Conservation (phyloP, 2,888 invertebrate genomes). For the Anoncus sp. region DNA sequence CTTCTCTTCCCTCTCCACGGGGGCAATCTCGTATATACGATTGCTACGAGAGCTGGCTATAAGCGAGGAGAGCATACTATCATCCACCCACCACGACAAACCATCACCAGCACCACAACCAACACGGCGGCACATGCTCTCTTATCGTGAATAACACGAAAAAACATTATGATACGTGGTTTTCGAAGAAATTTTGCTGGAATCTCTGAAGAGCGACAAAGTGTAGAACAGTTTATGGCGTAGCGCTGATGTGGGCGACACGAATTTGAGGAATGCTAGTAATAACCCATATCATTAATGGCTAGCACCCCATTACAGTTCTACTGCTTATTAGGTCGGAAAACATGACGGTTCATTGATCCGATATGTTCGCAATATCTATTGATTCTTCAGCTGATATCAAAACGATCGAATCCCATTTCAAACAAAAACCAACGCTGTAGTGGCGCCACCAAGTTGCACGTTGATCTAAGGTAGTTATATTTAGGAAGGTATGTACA, state of each 20-base stretch:
- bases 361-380: no score
- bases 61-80: constrained; percentile 41
- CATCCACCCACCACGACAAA: constrained; percentile 31
- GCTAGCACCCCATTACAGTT: no score
- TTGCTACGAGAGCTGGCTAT: constrained; percentile 48
- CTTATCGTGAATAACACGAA: constrained; percentile 52
- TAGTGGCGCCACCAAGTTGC: no score
- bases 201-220: constrained; percentile 14
- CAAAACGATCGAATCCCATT: no score
- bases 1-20: constrained; percentile 40
- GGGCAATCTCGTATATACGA: constrained; percentile 52
- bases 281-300: no score
- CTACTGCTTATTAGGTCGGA: no score
- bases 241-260: constrained; percentile 1
- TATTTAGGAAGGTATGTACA: no score
- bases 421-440: no score
- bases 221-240: constrained; percentile 9
- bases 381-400: no score
- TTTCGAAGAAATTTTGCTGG: constrained; percentile 39
- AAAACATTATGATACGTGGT: constrained; percentile 52
- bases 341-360: no score
- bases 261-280: not conserved
- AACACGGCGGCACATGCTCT: constrained; percentile 34
- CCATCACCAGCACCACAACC: constrained; percentile 27
- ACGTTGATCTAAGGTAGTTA: no score